These are phyloP conservation scores for Nezara viridula DNA, from an alignment of 2,888 invertebrate genomes.

Conservation along the genomic window DNA sequence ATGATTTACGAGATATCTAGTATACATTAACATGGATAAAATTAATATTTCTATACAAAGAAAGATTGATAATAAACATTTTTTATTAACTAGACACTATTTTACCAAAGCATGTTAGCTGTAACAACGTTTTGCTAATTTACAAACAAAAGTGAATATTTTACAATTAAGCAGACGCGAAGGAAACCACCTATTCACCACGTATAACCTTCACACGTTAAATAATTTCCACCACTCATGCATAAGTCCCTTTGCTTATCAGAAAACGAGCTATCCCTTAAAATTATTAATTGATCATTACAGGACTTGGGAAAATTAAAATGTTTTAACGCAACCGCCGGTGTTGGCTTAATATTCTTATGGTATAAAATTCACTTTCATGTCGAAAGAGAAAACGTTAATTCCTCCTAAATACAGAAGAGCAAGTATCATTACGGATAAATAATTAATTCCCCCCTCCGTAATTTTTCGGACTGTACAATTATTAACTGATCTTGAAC, in stretches of 20 bases:
- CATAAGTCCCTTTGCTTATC: neutral
- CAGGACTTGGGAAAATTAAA: neutral
- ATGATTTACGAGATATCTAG: too few species aligned
- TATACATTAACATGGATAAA: too few species aligned
- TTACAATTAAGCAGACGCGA: neutral
- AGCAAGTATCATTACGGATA: neutral
- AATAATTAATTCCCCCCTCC: neutral
- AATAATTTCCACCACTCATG: neutral
- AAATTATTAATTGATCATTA: neutral
- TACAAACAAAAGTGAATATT: neutral
- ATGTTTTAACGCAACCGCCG: neutral
- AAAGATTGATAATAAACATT: too few species aligned
- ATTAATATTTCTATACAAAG: too few species aligned
- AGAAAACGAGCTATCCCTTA: neutral
- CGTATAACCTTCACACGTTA: neutral
- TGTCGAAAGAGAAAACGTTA: neutral
- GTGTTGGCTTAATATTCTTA: neutral
- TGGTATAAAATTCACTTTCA: conserved; percentile 20
- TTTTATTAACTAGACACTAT: too few species aligned
- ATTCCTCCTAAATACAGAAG: neutral
- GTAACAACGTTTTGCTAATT: too few species aligned
- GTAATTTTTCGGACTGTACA: neutral
- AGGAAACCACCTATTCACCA: neutral
- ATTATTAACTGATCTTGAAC: neutral
- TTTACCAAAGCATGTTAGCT: too few species aligned